Evolutionary conservation across 2,888 invertebrate species (phyloP).

Genomic region (Lycaena phlaeas): DNA sequence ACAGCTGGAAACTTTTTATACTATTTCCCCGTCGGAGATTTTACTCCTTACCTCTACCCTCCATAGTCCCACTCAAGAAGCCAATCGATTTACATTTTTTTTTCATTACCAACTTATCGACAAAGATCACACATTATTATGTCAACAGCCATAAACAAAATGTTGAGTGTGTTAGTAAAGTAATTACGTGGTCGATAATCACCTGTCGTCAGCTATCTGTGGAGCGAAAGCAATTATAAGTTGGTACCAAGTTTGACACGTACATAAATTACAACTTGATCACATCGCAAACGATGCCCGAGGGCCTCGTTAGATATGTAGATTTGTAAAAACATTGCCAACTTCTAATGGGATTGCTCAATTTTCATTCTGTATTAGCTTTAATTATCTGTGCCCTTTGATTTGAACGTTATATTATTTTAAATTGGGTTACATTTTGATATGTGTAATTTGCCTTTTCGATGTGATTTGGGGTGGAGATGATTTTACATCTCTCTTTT

Average conservation of each 20-base stretch:
- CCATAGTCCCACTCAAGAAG: too few relatives aligned
- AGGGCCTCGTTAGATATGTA: conserved; percentile 6
- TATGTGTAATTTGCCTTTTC: too few relatives aligned
- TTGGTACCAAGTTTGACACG: conserved; percentile 22
- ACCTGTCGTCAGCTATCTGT: conserved; percentile 24
- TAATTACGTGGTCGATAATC: conserved; percentile 17
- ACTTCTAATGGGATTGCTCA: neutral
- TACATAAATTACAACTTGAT: conserved; percentile 24
- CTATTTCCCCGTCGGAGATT: too few relatives aligned
- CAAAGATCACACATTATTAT: too few relatives aligned
- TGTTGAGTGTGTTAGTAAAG: conserved; percentile 3
- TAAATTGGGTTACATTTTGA: too few relatives aligned
- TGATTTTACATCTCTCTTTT: too few relatives aligned
- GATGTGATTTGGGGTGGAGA: too few relatives aligned
- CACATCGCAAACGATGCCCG: conserved; percentile 10
- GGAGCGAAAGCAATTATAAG: conserved; percentile 26
- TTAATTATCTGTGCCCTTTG: neutral
- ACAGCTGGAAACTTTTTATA: too few relatives aligned
- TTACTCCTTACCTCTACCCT: too few relatives aligned
- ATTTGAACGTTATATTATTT: neutral
- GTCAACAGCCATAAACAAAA: too few relatives aligned
- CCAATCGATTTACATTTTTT: too few relatives aligned
- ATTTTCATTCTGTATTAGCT: neutral
- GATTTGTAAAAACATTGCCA: conserved; percentile 1
- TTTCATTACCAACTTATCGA: too few relatives aligned